These are phyloP conservation scores for Coregonus ussuriensis DNA, from an alignment of 2,797 vertebrate species.

Conservation along the genomic window DNA sequence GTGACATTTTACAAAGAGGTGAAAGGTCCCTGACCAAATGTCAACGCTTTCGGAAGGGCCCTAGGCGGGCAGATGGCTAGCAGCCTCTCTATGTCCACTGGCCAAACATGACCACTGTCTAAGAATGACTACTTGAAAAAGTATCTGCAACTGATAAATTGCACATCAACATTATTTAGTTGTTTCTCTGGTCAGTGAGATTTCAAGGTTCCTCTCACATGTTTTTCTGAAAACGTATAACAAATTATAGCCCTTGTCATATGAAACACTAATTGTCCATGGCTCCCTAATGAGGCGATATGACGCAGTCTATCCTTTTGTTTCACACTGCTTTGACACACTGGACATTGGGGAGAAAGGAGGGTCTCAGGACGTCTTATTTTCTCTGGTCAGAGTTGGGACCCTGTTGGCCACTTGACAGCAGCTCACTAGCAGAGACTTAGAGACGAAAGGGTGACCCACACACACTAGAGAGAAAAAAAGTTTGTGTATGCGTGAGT, in stretches of 20 bases:
- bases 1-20: slow-evolving; percentile 69
- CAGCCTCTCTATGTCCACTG: slow-evolving; percentile 37
- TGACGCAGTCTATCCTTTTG: slow-evolving; percentile 38
- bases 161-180: not conserved
- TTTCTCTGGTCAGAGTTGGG: slow-evolving; percentile 47
- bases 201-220: not conserved
- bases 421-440: slow-evolving; percentile 30
- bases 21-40: slow-evolving; percentile 71
- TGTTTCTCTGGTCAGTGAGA: not conserved
- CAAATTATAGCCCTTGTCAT: not conserved
- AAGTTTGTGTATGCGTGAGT: slow-evolving; percentile 44
- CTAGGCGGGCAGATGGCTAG: slow-evolving; percentile 69
- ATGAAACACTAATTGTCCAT: not conserved
- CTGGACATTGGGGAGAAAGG: slow-evolving; percentile 36
- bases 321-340: slow-evolving; percentile 26
- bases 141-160: not conserved
- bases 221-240: not conserved
- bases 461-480: slow-evolving; percentile 57
- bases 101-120: slow-evolving; percentile 10
- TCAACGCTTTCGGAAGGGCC: slow-evolving; percentile 44
- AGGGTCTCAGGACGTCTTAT: slow-evolving; percentile 45
- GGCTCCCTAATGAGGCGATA: not conserved
- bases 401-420: slow-evolving; percentile 42
- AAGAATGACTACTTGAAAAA: not conserved
- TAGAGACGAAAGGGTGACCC: slow-evolving; percentile 34